phyloP scores from a whole-genome alignment of 2,113 vertebrate species.

The Tringa solitaria region DNA sequence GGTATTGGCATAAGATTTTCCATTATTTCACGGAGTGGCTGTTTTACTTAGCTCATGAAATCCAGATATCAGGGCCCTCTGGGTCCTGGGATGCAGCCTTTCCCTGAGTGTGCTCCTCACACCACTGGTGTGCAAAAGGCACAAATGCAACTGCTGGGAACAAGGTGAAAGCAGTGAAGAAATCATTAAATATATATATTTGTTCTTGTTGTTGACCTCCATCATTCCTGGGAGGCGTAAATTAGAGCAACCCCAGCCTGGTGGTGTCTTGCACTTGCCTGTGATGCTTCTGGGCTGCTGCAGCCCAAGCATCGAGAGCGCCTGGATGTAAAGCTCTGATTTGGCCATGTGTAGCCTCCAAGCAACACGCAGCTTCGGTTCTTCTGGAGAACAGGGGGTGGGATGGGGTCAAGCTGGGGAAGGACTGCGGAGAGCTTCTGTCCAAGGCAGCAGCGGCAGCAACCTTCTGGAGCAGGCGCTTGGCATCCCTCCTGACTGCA shows the following conservation, averaged over 20 bases:
- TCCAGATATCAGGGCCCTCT: neutral
- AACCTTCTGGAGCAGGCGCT: neutral
- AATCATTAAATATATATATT: neutral
- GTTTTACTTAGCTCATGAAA: neutral
- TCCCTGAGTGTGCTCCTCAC: neutral
- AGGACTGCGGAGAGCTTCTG: neutral
- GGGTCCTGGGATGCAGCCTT: neutral
- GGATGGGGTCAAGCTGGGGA: neutral
- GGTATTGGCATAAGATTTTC: neutral
- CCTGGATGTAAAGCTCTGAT: neutral
- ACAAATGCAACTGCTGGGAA: neutral
- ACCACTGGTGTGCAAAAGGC: neutral
- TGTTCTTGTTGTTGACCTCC: neutral
- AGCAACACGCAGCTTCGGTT: neutral
- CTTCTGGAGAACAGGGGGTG: neutral
- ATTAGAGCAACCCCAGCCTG: neutral
- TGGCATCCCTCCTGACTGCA: neutral
- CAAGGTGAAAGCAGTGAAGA: neutral
- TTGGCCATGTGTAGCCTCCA: rapidly evolving
- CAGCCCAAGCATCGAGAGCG: neutral
- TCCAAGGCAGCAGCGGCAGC: neutral
- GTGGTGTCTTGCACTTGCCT: neutral
- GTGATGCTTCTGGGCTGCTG: rapidly evolving
- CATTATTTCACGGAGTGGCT: neutral
- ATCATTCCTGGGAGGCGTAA: neutral